These are phyloP conservation scores for Rhopalosiphum nymphaeae DNA, from an alignment of 2,888 invertebrate genomes.

Conservation along the genomic window DNA sequence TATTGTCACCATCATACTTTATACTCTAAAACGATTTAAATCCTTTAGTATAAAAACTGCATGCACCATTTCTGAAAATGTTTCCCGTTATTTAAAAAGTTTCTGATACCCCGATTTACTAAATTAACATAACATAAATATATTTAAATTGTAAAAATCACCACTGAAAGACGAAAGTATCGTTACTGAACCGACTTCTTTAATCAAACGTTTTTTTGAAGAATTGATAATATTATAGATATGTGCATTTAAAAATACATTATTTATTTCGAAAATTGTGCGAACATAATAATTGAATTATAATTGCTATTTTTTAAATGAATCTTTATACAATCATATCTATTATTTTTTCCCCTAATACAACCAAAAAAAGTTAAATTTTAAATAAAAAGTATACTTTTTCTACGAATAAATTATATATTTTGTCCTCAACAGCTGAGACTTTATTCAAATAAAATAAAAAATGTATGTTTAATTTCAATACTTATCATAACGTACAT, in stretches of 20 bases:
- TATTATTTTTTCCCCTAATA: not conserved
- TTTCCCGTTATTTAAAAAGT: not conserved
- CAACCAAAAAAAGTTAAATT: not conserved
- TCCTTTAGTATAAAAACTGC: not conserved
- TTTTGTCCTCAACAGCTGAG: not conserved
- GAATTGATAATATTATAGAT: not conserved
- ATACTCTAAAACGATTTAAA: not conserved
- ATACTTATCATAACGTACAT: not conserved
- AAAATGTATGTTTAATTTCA: not conserved
- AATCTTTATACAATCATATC: not conserved
- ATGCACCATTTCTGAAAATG: not conserved
- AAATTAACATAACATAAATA: constrained; percentile 5
- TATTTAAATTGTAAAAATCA: not conserved
- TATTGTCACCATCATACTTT: not conserved
- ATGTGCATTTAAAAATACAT: not conserved
- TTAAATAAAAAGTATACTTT: not conserved
- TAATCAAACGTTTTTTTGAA: not conserved
- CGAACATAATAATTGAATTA: not conserved
- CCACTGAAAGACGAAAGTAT: not conserved
- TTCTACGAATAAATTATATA: not conserved
- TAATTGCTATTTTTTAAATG: not conserved
- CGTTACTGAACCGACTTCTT: not conserved
- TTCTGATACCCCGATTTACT: constrained; percentile 3
- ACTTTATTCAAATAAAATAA: not conserved
- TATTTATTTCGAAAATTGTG: not conserved